Evolutionary conservation across 2,797 vertebrate genomes (phyloP).

Genomic region (Falco columbarius): DNA sequence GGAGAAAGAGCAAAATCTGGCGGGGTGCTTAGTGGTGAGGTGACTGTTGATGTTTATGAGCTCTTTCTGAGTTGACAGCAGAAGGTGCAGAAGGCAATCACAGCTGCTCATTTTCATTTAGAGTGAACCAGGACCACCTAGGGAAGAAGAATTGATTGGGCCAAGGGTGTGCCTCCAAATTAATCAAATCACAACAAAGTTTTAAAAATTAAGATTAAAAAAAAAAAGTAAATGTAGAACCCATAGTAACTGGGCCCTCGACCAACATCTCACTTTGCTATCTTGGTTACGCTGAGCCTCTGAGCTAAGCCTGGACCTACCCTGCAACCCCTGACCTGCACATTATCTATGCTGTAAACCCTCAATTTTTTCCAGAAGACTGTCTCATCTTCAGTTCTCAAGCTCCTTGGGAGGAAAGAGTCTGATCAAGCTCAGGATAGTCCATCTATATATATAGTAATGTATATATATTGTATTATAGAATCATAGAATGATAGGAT

Average conservation of each 20-base stretch:
- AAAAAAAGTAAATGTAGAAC: background rate
- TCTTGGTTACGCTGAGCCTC: background rate
- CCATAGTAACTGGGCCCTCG: background rate
- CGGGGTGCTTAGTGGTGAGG: background rate
- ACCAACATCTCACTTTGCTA: background rate
- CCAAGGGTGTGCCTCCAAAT: constrained; percentile 69
- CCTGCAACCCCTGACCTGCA: background rate
- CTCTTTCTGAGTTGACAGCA: background rate
- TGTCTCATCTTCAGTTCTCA: background rate
- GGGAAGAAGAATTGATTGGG: constrained; percentile 75
- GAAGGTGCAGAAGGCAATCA: background rate
- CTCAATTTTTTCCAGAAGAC: background rate
- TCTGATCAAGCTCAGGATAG: background rate
- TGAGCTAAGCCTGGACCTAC: background rate
- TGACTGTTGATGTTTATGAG: background rate
- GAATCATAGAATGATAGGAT: no score
- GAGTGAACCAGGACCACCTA: constrained; percentile 69
- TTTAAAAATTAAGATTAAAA: background rate
- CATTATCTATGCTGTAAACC: background rate
- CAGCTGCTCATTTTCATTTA: constrained; percentile 18
- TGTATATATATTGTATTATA: background rate
- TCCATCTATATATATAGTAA: background rate
- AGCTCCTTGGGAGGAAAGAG: background rate
- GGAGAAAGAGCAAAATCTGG: background rate
- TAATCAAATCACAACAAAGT: background rate